Evolutionary conservation across 2,888 invertebrate species (phyloP).

Genomic region (Drosophila falleni): DNA sequence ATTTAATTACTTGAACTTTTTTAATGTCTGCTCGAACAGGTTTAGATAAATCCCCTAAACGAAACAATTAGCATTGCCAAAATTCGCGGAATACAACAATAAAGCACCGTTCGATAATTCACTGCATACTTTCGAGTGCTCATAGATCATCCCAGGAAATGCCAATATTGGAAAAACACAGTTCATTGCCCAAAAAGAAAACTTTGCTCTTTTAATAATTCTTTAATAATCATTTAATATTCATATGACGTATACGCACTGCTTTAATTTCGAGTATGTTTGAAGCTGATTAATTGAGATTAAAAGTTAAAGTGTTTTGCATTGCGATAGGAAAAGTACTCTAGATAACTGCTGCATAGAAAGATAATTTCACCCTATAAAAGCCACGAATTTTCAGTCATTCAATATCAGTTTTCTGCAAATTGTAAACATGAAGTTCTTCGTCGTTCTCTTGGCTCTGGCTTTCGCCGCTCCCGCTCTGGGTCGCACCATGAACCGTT

Average conservation of each 20-base stretch:
- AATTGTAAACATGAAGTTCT: constrained; percentile 40
- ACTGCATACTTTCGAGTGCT: constrained; percentile 9
- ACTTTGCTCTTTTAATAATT: not conserved
- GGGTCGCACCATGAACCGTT: constrained; percentile 59
- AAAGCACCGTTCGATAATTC: not conserved
- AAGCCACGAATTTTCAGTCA: not conserved
- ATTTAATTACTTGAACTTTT: constrained; percentile 1
- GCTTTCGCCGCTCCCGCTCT: constrained; percentile 52
- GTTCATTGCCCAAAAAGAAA: not conserved
- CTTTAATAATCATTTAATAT: not conserved
- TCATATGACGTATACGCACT: not conserved
- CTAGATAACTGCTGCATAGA: constrained; percentile 12
- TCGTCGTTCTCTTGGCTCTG: constrained; percentile 40
- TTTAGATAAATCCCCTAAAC: constrained; percentile 17
- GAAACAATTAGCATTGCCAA: not conserved
- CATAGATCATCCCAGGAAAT: not conserved
- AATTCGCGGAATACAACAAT: not conserved
- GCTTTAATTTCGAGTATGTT: constrained; percentile 3
- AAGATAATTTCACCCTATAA: constrained; percentile 24
- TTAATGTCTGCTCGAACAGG: not conserved
- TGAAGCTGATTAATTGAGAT: constrained; percentile 7
- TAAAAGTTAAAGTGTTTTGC: constrained; percentile 2
- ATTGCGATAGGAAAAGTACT: constrained; percentile 17
- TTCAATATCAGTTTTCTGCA: constrained; percentile 33
- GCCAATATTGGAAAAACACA: not conserved